phyloP scores from a whole-genome alignment of 2,113 vertebrate species.

The Gobius niger region DNA sequence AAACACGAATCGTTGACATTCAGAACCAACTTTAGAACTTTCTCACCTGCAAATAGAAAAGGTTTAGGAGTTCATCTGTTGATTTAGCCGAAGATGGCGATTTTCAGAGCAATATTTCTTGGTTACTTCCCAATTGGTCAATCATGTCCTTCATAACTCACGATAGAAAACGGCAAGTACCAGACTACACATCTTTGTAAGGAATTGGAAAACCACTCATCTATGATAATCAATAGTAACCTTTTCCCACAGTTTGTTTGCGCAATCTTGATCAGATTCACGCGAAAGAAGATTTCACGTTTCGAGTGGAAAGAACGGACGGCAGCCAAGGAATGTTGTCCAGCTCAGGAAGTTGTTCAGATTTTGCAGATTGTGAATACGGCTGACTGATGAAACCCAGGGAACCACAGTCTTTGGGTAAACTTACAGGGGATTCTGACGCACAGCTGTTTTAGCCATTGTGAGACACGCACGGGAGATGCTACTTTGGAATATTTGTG shows the following conservation, averaged over 20 bases:
- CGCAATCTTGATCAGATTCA: constrained; percentile 7
- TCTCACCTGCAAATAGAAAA: too few species aligned
- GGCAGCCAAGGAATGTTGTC: constrained; percentile 43
- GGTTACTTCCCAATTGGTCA: too few species aligned
- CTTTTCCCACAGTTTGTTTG: constrained; percentile 5
- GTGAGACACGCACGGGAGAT: constrained; percentile 49
- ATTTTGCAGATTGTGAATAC: constrained; percentile 63
- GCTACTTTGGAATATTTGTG: constrained; percentile 46
- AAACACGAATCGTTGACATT: too few species aligned
- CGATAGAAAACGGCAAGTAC: not conserved
- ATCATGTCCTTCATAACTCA: too few species aligned
- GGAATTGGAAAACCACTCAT: not conserved
- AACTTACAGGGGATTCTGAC: constrained; percentile 65
- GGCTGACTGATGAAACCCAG: constrained; percentile 66
- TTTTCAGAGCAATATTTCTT: too few species aligned
- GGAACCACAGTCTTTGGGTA: constrained; percentile 70
- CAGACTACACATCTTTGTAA: not conserved
- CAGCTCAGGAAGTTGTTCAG: constrained; percentile 61
- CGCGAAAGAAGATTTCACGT: constrained; percentile 21
- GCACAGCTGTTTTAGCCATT: constrained; percentile 72
- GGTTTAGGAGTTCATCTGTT: too few species aligned
- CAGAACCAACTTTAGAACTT: too few species aligned
- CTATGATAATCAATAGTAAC: not conserved
- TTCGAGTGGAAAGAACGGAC: constrained; percentile 23
- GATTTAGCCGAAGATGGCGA: too few species aligned